Evolutionary conservation across 1,140 invertebrate genomes (phyloP).

Genomic region (Mycetomoellerius zeteki): DNA sequence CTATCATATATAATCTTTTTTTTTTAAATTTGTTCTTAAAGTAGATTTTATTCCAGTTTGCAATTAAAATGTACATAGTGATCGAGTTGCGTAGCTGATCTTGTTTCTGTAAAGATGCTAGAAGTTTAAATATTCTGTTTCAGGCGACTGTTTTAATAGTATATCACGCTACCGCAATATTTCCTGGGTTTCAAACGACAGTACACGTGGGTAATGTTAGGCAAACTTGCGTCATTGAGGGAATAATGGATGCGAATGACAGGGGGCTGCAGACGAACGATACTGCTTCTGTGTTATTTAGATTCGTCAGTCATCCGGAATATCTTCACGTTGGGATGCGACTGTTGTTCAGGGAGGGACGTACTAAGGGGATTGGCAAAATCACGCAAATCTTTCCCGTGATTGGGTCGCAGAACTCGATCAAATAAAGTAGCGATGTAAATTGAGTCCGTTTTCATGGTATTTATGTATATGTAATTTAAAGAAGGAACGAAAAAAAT

Average conservation of each 20-base stretch:
- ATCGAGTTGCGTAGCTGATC: not conserved
- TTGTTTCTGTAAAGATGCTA: slow-evolving; percentile 43
- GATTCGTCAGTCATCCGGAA: slow-evolving; percentile 96
- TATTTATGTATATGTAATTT: slow-evolving; percentile 46
- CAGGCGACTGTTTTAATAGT: slow-evolving; percentile 95
- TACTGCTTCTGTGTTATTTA: slow-evolving; percentile 94
- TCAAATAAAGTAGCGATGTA: slow-evolving; percentile 39
- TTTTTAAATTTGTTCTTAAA: not conserved
- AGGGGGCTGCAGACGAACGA: slow-evolving; percentile 93
- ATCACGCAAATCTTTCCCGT: slow-evolving; percentile 94
- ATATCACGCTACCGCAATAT: slow-evolving; percentile 94
- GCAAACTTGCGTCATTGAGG: slow-evolving; percentile 96
- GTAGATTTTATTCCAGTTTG: not conserved
- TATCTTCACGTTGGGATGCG: slow-evolving; percentile 95
- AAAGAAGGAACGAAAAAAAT: not conserved
- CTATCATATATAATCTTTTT: not conserved
- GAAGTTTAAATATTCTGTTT: slow-evolving; percentile 70
- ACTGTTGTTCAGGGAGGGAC: slow-evolving; percentile 95
- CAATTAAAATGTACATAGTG: not conserved
- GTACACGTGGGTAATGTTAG: slow-evolving; percentile 98
- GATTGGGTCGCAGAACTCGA: slow-evolving; percentile 78
- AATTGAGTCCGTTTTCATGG: slow-evolving; percentile 26
- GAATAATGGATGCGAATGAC: slow-evolving; percentile 88
- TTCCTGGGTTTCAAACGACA: slow-evolving; percentile 96
- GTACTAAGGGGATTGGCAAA: slow-evolving; percentile 96